These are phyloP conservation scores for Aspiorhynchus laticeps DNA, from an alignment of 2,113 vertebrate species.

Conservation along the genomic window DNA sequence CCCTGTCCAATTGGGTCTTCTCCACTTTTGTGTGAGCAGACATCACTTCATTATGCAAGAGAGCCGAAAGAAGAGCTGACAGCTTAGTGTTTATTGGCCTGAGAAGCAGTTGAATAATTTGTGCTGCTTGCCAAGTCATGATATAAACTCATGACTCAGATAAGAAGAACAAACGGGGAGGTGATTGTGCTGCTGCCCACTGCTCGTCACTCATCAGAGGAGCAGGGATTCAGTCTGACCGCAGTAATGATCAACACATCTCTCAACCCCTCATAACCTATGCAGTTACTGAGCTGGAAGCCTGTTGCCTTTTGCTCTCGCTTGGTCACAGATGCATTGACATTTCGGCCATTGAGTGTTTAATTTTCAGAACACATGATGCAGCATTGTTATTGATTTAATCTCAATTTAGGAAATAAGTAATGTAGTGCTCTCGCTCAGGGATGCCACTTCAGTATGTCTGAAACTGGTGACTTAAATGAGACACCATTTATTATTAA, in stretches of 20 bases:
- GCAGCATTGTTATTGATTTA: constrained; percentile 42
- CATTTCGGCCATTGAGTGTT: not conserved
- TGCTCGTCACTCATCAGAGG: not conserved
- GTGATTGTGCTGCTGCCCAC: constrained; percentile 44
- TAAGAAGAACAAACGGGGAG: constrained; percentile 58
- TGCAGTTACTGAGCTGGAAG: not conserved
- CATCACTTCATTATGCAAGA: constrained; percentile 68
- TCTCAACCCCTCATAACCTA: not conserved
- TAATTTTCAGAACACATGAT: not conserved
- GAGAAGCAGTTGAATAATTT: constrained; percentile 66
- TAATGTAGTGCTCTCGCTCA: not conserved
- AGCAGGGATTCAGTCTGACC: not conserved
- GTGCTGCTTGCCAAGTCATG: constrained; percentile 61
- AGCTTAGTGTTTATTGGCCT: constrained; percentile 61
- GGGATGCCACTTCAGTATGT: not conserved
- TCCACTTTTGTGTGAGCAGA: constrained; percentile 60
- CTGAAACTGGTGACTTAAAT: not conserved
- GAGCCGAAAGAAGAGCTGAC: constrained; percentile 66
- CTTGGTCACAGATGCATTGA: not conserved
- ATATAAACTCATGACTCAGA: constrained; percentile 65
- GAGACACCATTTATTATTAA: not conserved
- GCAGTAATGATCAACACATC: not conserved
- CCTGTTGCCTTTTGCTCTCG: not conserved
- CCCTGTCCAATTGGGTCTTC: constrained; percentile 65
- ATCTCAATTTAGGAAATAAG: constrained; percentile 14